These are phyloP conservation scores for Cheirogaleus medius DNA, from an alignment of 2,113 vertebrate species.

Conservation along the genomic window DNA sequence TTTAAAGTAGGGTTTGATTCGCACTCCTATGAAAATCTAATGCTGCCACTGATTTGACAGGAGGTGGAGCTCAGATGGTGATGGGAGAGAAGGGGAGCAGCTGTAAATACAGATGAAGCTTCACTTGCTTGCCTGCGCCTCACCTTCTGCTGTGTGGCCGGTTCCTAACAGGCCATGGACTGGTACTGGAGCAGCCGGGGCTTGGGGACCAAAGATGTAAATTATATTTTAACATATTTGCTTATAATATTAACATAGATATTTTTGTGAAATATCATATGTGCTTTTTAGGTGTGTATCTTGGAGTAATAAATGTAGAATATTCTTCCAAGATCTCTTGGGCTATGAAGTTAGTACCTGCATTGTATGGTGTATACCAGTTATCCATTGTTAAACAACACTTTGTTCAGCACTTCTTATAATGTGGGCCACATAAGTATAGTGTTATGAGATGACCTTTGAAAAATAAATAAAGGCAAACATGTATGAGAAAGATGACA, in stretches of 20 bases:
- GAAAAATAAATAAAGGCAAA: background rate
- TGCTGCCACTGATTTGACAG: too few species aligned
- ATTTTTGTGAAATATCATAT: background rate
- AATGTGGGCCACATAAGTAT: background rate
- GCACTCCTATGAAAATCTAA: too few species aligned
- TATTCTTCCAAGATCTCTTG: background rate
- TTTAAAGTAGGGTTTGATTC: too few species aligned
- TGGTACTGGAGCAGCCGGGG: too few species aligned
- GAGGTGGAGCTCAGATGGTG: too few species aligned
- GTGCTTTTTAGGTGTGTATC: background rate
- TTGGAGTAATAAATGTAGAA: background rate
- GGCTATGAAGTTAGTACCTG: background rate
- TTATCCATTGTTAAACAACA: background rate
- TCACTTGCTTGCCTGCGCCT: too few species aligned
- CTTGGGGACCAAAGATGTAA: too few species aligned
- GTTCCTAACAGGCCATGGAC: too few species aligned
- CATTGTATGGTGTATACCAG: background rate
- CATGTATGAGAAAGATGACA: background rate
- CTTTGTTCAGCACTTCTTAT: background rate
- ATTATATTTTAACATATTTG: background rate
- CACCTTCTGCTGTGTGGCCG: too few species aligned
- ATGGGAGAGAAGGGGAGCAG: too few species aligned
- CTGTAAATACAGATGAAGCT: too few species aligned
- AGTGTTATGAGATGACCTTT: background rate
- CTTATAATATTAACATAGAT: background rate